These are phyloP conservation scores for Takifugu rubripes DNA, from an alignment of 2,797 vertebrate species.

Conservation along the genomic window DNA sequence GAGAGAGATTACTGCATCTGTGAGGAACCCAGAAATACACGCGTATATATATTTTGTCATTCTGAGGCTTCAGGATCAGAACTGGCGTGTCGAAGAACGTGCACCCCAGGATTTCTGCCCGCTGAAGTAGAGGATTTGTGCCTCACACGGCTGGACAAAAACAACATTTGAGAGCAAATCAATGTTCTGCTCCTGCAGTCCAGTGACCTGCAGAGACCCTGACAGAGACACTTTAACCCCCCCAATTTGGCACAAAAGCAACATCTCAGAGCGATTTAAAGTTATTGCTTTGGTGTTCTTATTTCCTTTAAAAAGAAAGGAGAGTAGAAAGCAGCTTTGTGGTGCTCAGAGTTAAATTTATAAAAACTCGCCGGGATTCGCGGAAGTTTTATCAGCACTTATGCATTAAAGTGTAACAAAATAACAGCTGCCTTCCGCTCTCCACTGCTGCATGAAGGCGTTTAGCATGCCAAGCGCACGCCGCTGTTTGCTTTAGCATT, in stretches of 20 bases:
- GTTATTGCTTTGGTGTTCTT: too few species aligned
- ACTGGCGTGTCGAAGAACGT: conserved; percentile 7
- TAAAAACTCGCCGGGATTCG: conserved; percentile 19
- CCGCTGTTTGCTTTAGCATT: conserved; percentile 24
- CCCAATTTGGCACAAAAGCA: too few species aligned
- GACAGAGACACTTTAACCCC: conserved; percentile 6
- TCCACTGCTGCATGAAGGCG: background rate
- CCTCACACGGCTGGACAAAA: background rate
- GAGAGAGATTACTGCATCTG: conserved; percentile 67
- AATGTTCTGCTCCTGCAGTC: conserved; percentile 7
- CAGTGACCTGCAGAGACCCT: conserved; percentile 24
- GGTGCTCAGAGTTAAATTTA: conserved; percentile 18
- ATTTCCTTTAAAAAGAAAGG: conserved; percentile 10
- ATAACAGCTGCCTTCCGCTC: conserved; percentile 9
- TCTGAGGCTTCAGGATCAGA: conserved; percentile 1
- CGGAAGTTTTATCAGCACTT: conserved; percentile 26
- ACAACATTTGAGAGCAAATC: background rate
- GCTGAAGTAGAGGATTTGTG: background rate
- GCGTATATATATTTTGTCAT: conserved; percentile 35
- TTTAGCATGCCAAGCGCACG: conserved; percentile 15
- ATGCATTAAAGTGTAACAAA: conserved; percentile 19
- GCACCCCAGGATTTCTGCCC: conserved; percentile 6
- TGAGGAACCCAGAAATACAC: conserved; percentile 58
- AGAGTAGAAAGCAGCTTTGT: conserved; percentile 1
- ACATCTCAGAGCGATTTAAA: too few species aligned